Percentiles rank a stretch among this genome's conserved stretches.
phyloP scores from a whole-genome alignment of 1,140 invertebrate species.

The Lysiphlebus fabarum region DNA sequence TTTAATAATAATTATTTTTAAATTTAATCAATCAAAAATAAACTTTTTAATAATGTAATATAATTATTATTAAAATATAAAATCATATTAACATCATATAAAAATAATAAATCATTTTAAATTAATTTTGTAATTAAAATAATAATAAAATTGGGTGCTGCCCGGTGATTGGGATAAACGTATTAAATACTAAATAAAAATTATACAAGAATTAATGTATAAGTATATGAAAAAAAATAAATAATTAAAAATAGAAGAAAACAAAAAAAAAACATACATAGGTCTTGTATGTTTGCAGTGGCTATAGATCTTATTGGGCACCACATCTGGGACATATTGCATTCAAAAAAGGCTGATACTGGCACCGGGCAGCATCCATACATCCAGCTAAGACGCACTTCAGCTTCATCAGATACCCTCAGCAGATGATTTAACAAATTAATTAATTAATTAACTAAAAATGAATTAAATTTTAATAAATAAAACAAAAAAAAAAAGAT shows the following conservation, averaged over 20 bases:
- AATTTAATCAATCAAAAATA: too few relatives aligned
- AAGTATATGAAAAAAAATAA: constrained; percentile 31
- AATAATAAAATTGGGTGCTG: constrained; percentile 40
- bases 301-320: constrained; percentile 98
- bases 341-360: constrained; percentile 60
- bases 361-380: constrained; percentile 53
- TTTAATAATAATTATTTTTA: too few relatives aligned
- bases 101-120: not conserved
- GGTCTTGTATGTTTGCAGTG: constrained; percentile 79
- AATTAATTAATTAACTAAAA: not conserved
- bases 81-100: constrained; percentile 11
- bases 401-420: constrained; percentile 54
- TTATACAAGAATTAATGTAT: constrained; percentile 46
- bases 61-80: too few relatives aligned
- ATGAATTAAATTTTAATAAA: too few relatives aligned
- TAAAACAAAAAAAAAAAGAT: too few relatives aligned
- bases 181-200: not conserved
- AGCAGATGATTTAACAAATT: constrained; percentile 52
- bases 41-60: too few relatives aligned
- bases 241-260: constrained; percentile 14
- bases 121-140: constrained; percentile 6
- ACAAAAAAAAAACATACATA: constrained; percentile 47
- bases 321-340: constrained; percentile 94
- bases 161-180: constrained; percentile 36
- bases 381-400: constrained; percentile 51